A percentile compares a stretch with the other conserved stretches of the same genome.
Conservation (phyloP, 2,888 invertebrate species). For the Zygogramma bicolorata region DNA sequence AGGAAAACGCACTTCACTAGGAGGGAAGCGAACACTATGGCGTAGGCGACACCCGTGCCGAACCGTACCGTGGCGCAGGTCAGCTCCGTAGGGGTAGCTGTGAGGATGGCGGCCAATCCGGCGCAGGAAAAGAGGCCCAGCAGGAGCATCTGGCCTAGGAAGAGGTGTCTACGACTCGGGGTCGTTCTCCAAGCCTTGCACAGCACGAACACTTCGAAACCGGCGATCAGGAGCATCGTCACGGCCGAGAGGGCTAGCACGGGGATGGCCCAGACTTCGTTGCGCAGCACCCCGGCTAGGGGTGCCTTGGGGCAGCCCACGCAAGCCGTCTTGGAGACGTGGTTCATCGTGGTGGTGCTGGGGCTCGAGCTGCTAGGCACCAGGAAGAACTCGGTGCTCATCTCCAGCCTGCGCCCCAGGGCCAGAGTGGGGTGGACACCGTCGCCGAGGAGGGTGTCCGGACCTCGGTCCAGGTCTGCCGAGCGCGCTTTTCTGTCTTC, state of each 20-base stretch:
- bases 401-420: conserved; percentile 74
- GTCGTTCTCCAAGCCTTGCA: conserved; percentile 87
- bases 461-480: conserved; percentile 58
- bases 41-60: conserved; percentile 85
- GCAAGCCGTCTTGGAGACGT: conserved; percentile 63
- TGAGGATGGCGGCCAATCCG: conserved; percentile 81
- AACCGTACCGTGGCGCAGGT: conserved; percentile 87
- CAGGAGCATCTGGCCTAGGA: conserved; percentile 88
- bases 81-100: conserved; percentile 82
- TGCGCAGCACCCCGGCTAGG: conserved; percentile 66
- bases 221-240: conserved; percentile 86
- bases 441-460: conserved; percentile 29
- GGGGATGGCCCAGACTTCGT: conserved; percentile 92
- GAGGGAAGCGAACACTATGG: conserved; percentile 89
- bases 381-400: conserved; percentile 88
- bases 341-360: conserved; percentile 53
- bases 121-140: conserved; percentile 87
- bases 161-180: conserved; percentile 86
- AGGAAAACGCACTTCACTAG: conserved; percentile 95
- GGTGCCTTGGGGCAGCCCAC: conserved; percentile 49
- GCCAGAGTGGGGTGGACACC: conserved; percentile 43
- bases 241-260: conserved; percentile 86
- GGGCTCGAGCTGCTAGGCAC: conserved; percentile 72
- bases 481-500: conserved; percentile 56
- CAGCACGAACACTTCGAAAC: conserved; percentile 91